phyloP scores from a whole-genome alignment of 2,888 invertebrate species.

The Trichogramma evanescens region DNA sequence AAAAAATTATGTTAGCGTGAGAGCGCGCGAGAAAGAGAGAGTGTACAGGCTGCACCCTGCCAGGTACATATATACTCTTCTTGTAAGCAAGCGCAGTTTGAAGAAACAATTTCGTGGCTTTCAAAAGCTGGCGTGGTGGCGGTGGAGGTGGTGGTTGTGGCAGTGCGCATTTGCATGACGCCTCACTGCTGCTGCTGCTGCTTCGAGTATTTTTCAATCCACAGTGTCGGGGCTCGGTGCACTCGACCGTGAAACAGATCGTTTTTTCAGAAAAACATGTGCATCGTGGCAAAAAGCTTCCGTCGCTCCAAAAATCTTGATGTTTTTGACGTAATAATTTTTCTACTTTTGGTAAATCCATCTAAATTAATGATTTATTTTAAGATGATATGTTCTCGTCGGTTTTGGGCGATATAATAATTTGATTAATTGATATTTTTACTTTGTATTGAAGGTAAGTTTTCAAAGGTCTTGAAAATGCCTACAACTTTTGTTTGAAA shows the following conservation, averaged over 20 bases:
- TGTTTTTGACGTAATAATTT: too few species aligned
- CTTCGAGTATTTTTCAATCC: not conserved
- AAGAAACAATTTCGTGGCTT: conserved; percentile 11
- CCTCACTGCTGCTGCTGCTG: not conserved
- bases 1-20: not conserved
- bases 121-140: not conserved
- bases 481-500: too few species aligned
- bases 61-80: not conserved
- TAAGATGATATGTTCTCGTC: too few species aligned
- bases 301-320: too few species aligned
- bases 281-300: too few species aligned
- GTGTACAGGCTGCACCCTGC: not conserved
- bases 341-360: too few species aligned
- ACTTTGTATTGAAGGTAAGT: too few species aligned
- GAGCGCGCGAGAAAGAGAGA: conserved; percentile 20
- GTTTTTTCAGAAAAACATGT: too few species aligned
- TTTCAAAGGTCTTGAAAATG: too few species aligned
- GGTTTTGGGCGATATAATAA: too few species aligned
- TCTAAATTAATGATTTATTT: too few species aligned
- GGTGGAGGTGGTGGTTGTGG: not conserved
- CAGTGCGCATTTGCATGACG: not conserved
- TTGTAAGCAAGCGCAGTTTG: not conserved
- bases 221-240: not conserved
- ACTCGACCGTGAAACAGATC: not conserved
- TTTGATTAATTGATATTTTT: too few species aligned